phyloP scores from a whole-genome alignment of 1,140 invertebrate species.

The Drosophila arawakana region DNA sequence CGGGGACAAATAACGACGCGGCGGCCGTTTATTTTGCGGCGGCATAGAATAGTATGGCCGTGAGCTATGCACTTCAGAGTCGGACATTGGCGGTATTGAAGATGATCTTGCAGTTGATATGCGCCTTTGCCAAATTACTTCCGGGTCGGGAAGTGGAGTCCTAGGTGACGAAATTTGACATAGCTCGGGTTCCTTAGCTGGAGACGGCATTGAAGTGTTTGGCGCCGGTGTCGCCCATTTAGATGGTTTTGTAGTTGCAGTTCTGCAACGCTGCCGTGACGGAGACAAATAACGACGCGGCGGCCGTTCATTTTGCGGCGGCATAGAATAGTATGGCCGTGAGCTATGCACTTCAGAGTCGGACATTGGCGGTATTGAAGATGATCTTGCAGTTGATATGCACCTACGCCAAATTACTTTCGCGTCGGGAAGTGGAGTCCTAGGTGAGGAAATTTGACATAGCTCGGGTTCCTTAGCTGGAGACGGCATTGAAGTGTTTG shows the following conservation, averaged over 20 bases:
- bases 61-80: neutral
- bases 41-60: neutral
- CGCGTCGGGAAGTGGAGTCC: no score
- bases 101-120: neutral
- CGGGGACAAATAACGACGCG: neutral
- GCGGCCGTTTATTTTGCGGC: neutral
- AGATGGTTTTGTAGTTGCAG: neutral
- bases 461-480: neutral
- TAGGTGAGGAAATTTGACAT: no score
- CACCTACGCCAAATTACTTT: no score
- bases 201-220: neutral
- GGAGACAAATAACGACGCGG: neutral
- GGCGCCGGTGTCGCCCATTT: no score
- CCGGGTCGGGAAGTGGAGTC: no score
- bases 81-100: neutral
- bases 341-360: neutral
- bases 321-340: neutral
- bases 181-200: neutral
- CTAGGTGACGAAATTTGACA: no score
- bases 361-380: neutral
- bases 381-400: neutral
- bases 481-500: neutral
- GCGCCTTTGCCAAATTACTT: neutral
- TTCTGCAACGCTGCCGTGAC: neutral
- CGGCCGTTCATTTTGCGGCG: neutral